These are phyloP conservation scores for Sakesphorus luctuosus DNA, from an alignment of 2,113 vertebrate genomes.

Conservation along the genomic window DNA sequence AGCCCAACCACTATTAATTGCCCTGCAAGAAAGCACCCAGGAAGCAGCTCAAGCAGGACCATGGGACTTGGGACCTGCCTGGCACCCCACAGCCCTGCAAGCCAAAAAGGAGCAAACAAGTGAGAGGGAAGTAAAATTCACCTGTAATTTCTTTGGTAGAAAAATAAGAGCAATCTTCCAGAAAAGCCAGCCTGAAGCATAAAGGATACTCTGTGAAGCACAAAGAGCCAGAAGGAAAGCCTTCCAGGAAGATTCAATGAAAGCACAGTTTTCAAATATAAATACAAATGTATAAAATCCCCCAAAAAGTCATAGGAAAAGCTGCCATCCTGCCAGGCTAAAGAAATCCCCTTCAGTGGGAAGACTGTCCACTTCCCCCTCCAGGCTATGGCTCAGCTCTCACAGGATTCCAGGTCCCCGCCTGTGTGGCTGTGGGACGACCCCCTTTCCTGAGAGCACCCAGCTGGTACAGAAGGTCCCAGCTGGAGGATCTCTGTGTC, in stretches of 20 bases:
- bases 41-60: background rate
- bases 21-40: background rate
- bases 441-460: background rate
- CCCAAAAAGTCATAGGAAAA: background rate
- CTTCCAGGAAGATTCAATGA: background rate
- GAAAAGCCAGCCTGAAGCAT: background rate
- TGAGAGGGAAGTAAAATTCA: background rate
- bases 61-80: background rate
- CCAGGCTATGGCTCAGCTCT: background rate
- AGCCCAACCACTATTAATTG: background rate
- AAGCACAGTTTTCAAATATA: constrained; percentile 52
- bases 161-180: constrained; percentile 30
- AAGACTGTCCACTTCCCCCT: background rate
- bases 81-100: background rate
- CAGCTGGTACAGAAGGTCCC: background rate
- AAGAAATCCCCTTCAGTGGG: background rate
- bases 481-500: background rate
- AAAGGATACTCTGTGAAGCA: background rate
- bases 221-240: background rate
- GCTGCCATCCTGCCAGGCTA: background rate
- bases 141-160: background rate
- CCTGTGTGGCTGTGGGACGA: fast-evolving
- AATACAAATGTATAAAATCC: constrained; percentile 21
- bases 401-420: background rate
- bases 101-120: background rate